Evolutionary conservation across 2,113 vertebrate species (phyloP).

Genomic region (Poeciliopsis retropinna): DNA sequence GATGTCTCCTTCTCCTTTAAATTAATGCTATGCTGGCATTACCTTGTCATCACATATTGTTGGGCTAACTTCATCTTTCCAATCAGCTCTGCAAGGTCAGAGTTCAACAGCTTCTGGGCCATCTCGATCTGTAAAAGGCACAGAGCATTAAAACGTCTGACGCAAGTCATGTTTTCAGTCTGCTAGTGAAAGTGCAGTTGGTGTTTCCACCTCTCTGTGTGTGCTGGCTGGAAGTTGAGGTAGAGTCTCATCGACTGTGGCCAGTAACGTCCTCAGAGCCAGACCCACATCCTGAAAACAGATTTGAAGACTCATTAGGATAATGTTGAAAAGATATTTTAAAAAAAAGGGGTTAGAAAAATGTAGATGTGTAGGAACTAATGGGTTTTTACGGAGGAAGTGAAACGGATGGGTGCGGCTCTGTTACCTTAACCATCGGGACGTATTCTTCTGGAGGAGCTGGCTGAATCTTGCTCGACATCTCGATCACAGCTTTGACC

Average conservation of each 20-base stretch:
- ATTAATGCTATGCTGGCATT: not conserved
- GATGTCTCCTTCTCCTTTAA: not conserved
- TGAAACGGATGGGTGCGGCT: not conserved
- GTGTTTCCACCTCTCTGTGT: conserved; percentile 90
- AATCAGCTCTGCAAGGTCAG: conserved; percentile 94
- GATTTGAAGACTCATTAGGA: not conserved
- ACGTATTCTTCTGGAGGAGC: conserved; percentile 96
- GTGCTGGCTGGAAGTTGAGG: conserved; percentile 92
- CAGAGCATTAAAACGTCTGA: not conserved
- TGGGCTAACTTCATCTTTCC: conserved; percentile 98
- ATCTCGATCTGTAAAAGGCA: conserved; percentile 88
- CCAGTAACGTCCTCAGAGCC: conserved; percentile 92
- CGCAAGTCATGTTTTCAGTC: not conserved
- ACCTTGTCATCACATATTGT: conserved; percentile 89
- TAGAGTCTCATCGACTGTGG: conserved; percentile 96
- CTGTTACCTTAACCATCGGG: conserved; percentile 96
- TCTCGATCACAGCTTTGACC: conserved; percentile 98
- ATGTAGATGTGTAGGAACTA: not conserved
- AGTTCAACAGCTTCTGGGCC: conserved; percentile 98
- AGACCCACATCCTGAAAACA: conserved; percentile 90
- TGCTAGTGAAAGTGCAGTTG: not conserved
- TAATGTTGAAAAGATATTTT: no score
- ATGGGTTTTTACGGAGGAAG: not conserved
- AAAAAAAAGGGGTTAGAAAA: not conserved
- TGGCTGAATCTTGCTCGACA: conserved; percentile 98